These are phyloP conservation scores for Trichomycterus rosablanca DNA, from an alignment of 2,113 vertebrate species.

Conservation along the genomic window DNA sequence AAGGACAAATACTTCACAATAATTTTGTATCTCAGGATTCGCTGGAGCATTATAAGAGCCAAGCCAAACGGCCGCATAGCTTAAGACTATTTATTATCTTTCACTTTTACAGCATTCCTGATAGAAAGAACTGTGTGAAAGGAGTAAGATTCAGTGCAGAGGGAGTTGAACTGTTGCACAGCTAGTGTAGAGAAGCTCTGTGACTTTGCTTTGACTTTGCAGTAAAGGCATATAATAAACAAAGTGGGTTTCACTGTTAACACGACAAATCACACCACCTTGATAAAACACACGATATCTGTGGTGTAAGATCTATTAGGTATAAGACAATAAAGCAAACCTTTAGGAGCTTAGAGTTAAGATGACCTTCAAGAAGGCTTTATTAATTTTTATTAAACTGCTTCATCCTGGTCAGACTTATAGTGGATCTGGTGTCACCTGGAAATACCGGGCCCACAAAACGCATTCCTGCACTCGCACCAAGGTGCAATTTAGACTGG, in stretches of 20 bases:
- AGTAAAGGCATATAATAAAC: background rate
- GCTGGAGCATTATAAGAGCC: too few species aligned
- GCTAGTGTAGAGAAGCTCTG: background rate
- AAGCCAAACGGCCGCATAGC: too few species aligned
- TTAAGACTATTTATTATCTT: constrained; percentile 27
- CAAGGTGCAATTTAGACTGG: background rate
- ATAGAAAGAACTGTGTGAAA: constrained; percentile 13
- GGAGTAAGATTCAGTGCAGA: background rate
- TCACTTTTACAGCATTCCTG: constrained; percentile 4
- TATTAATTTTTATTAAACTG: too few species aligned
- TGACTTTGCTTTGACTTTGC: constrained; percentile 27
- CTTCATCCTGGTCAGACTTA: background rate
- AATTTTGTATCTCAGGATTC: too few species aligned
- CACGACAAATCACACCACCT: background rate
- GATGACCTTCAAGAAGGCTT: too few species aligned
- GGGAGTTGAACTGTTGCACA: background rate
- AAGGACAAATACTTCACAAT: too few species aligned
- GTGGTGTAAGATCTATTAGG: background rate
- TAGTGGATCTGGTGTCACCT: background rate
- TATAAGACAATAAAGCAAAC: too few species aligned
- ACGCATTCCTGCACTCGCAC: background rate
- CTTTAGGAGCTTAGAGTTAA: too few species aligned
- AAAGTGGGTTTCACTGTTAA: background rate
- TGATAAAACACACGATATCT: background rate
- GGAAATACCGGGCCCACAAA: background rate